These are phyloP conservation scores for Thalassoma bifasciatum DNA, from an alignment of 2,113 vertebrate genomes.

Conservation along the genomic window DNA sequence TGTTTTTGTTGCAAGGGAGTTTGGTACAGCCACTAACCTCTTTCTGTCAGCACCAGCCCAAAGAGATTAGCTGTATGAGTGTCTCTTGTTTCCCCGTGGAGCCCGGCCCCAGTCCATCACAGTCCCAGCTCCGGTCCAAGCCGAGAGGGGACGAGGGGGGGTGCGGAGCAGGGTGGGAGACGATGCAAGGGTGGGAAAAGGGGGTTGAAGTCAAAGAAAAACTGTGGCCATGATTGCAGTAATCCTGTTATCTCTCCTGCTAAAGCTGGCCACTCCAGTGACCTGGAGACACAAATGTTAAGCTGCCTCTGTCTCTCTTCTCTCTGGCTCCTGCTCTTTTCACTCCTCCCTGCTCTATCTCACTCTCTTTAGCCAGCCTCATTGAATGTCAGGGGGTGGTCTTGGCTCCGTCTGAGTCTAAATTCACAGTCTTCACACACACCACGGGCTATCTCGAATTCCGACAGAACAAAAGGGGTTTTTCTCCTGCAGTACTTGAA, in stretches of 20 bases:
- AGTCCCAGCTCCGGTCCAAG: conserved; percentile 71
- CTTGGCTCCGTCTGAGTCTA: conserved; percentile 69
- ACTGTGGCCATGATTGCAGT: conserved; percentile 80
- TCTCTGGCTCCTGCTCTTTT: conserved; percentile 56
- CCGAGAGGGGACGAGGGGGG: conserved; percentile 59
- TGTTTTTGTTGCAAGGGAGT: conserved; percentile 58
- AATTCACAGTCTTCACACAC: conserved; percentile 78
- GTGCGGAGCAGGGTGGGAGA: conserved; percentile 27
- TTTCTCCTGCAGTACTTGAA: conserved; percentile 73
- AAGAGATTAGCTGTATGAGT: conserved; percentile 83
- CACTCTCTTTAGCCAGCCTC: conserved; percentile 75
- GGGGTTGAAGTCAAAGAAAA: conserved; percentile 71
- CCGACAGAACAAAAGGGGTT: conserved; percentile 78
- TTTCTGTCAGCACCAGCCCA: conserved; percentile 82
- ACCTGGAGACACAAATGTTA: conserved; percentile 85
- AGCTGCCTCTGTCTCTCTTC: conserved; percentile 77
- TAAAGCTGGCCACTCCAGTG: conserved; percentile 84
- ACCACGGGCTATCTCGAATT: conserved; percentile 74
- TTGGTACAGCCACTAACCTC: conserved; percentile 79
- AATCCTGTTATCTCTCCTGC: conserved; percentile 86
- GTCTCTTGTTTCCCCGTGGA: conserved; percentile 80
- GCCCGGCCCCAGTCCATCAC: conserved; percentile 75
- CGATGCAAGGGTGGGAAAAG: conserved; percentile 42
- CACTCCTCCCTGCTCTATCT: conserved; percentile 64
- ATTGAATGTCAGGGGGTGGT: conserved; percentile 81